Conservation (phyloP, 2,888 invertebrate genomes). For the Tipula confusa region DNA sequence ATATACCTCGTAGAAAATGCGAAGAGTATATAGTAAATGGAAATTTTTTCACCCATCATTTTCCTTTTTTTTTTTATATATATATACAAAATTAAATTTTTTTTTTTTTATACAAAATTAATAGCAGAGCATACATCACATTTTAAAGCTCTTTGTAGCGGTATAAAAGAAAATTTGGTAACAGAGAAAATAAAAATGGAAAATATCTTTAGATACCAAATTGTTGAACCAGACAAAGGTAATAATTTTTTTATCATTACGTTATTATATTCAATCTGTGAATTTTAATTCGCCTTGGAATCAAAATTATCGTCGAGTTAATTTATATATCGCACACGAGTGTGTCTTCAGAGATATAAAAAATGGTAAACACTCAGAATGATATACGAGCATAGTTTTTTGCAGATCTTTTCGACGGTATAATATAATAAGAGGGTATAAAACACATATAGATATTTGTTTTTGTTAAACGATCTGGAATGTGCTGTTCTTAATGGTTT, state of each 20-base stretch:
- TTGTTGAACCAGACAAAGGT: neutral
- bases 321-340: neutral
- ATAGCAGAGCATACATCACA: neutral
- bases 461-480: conserved; percentile 1
- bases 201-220: neutral
- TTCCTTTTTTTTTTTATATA: neutral
- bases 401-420: neutral
- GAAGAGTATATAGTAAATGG: neutral
- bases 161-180: neutral
- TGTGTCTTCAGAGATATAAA: neutral
- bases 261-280: neutral
- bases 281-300: neutral
- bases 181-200: neutral
- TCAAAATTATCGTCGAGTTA: neutral
- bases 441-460: neutral
- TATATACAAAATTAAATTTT: neutral
- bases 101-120: neutral
- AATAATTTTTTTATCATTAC: neutral
- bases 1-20: neutral
- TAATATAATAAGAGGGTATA: neutral
- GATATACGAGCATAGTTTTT: neutral
- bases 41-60: neutral
- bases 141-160: neutral
- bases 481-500: conserved; percentile 3
- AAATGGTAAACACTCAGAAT: neutral